Evolutionary conservation across 2,888 invertebrate species (phyloP), one percentile per base, ranked within the genome.

Genomic region (Caenorhabditis panamensis): DNA sequence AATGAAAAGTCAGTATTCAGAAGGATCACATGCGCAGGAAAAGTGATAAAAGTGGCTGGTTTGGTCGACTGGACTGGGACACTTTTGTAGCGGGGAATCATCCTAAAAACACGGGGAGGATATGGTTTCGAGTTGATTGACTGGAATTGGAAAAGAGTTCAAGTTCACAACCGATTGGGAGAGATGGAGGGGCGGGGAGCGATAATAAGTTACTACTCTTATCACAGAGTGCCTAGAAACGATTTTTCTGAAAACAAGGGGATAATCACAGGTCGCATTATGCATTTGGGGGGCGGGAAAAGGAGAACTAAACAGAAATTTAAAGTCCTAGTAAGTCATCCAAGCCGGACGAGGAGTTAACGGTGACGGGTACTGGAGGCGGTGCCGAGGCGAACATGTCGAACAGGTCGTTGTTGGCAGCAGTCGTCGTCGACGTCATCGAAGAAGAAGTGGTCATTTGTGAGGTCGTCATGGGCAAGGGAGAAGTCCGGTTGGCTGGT

Each of bases 321-420:
- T 78, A 84, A 26, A 84, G 68, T 31, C 84, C 80, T 41, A 84
- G 49, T 26, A 84, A 51, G 62, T 84, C 84, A 51, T 84, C 82
- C 37, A 84, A 61, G 31, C 68, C 72, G 36, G 81, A 71, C 6
- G 81, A 76, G 0, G 81, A 51, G 28, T 76, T 76, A 13, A 66
- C 72, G 31, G 81, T 68, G 18, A 69, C 75, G 11, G 72, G 63
- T 9, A 76, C 56, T 22, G 81, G 77, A 2, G 81, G 81, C 22
- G 77, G 81, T n/a, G 67, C 77, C 18, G 71, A 28, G 9, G 76
- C 53, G 26, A 81, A 81, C 71, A 81, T 72, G 63, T 77, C 81
- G 56, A 81, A 81, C 28, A 77, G 28, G 47, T 81, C 81, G 28
- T 81, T 80, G 53, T 79, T 73, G 68, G 58, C 67, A 28, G 68